Evolutionary conservation across 2,113 vertebrate species (phyloP).

Genomic region (Alethe diademata): DNA sequence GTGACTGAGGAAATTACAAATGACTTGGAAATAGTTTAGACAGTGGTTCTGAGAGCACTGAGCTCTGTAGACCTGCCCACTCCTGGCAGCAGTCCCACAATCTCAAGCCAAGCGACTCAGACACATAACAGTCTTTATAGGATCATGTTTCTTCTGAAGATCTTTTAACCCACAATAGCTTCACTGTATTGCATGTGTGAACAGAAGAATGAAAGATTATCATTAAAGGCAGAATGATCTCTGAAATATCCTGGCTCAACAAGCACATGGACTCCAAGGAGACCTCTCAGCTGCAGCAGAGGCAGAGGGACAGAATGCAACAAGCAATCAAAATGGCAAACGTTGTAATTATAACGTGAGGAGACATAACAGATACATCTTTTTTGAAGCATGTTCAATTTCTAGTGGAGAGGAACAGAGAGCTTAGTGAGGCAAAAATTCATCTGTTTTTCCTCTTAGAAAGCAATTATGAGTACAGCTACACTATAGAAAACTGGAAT

Average conservation of each 20-base stretch:
- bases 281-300: not conserved
- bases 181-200: not conserved
- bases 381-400: not conserved
- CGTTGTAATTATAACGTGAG: not conserved
- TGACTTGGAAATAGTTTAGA: not conserved
- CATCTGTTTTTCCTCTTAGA: not conserved
- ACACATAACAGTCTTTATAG: not conserved
- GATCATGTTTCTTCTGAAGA: not conserved
- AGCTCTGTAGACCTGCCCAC: not conserved
- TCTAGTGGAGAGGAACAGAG: not conserved
- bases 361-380: not conserved
- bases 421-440: not conserved
- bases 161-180: not conserved
- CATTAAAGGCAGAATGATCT: not conserved
- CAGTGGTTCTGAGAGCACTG: not conserved
- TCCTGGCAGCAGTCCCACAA: not conserved
- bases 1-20: not conserved
- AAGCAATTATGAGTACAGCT: not conserved
- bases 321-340: not conserved
- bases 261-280: not conserved
- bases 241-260: not conserved
- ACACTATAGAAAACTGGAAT: not conserved
- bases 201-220: fast-evolving
- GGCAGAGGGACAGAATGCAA: not conserved
- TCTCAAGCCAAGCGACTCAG: not conserved